Conservation (phyloP, 1,140 invertebrate species). For the Diorhabda carinulata region DNA sequence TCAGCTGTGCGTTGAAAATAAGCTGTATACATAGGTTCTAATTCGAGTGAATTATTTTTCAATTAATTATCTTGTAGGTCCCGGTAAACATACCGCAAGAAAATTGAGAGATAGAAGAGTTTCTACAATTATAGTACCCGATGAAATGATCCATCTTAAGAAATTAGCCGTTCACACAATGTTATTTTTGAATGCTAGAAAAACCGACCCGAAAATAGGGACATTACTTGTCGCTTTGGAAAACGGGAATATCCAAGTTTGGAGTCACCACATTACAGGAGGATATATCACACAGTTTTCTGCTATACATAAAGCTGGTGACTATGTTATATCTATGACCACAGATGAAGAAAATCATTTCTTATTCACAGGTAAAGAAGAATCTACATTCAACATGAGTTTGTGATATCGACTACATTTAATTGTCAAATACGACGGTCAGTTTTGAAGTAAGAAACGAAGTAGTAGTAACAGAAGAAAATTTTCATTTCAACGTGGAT, state of each 20-base stretch:
- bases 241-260: conserved; percentile 65
- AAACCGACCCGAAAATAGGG: conserved; percentile 45
- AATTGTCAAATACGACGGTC: too few species aligned
- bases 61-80: background rate
- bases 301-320: conserved; percentile 59
- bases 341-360: conserved; percentile 62
- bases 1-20: too few species aligned
- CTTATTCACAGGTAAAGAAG: conserved; percentile 57
- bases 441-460: too few species aligned
- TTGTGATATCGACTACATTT: too few species aligned
- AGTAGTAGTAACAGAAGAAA: too few species aligned
- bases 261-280: conserved; percentile 67
- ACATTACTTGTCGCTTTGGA: conserved; percentile 62
- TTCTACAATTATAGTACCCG: conserved; percentile 33
- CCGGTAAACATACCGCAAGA: background rate
- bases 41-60: background rate
- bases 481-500: too few species aligned
- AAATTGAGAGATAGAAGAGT: conserved; percentile 22
- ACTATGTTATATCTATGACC: conserved; percentile 62
- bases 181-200: conserved; percentile 39
- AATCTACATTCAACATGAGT: too few species aligned
- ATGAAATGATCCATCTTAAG: conserved; percentile 35
- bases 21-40: background rate
- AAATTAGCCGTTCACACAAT: conserved; percentile 39
- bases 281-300: conserved; percentile 60